phyloP scores from a whole-genome alignment of 92 coral and sea anemone species.

The Plumapathes pennacea region DNA sequence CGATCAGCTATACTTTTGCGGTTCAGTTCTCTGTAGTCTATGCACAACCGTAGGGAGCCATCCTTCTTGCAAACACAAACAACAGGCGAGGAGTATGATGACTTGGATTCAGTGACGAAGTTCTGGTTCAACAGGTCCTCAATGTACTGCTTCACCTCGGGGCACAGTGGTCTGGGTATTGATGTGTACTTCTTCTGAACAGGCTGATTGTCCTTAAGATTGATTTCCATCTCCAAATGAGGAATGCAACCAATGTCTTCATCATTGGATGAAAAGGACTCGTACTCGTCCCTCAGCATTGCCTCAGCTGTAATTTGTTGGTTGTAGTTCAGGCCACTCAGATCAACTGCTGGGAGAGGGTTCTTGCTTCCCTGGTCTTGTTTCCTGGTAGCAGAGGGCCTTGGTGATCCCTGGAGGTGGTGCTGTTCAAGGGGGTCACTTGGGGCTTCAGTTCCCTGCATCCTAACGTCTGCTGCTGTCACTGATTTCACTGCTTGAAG shows the following conservation, averaged over 20 bases:
- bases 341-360: conserved; percentile 18
- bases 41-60: conserved; percentile 31
- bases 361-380: conserved; percentile 1
- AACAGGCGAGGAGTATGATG: conserved; percentile 34
- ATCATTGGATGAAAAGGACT: conserved; percentile 30
- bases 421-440: not conserved
- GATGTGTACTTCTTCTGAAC: conserved; percentile 25
- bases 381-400: not conserved
- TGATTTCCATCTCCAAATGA: conserved; percentile 28
- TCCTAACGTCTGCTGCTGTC: conserved; percentile 8
- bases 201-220: conserved; percentile 8
- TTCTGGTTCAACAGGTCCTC: conserved; percentile 42
- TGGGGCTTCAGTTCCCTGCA: not conserved
- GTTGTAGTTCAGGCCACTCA: conserved; percentile 2
- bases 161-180: conserved; percentile 27
- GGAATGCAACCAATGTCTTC: conserved; percentile 48
- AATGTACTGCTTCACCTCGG: conserved; percentile 39
- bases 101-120: conserved; percentile 34
- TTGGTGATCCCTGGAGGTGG: not conserved
- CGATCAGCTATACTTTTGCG: conserved; percentile 32
- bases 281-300: conserved; percentile 37
- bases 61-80: conserved; percentile 45
- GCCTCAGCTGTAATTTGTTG: conserved; percentile 1
- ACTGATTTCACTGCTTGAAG: conserved; percentile 28
- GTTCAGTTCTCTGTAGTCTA: conserved; percentile 41